Conservation (phyloP, 2,797 vertebrate genomes). For the Sebastes glaucus region DNA sequence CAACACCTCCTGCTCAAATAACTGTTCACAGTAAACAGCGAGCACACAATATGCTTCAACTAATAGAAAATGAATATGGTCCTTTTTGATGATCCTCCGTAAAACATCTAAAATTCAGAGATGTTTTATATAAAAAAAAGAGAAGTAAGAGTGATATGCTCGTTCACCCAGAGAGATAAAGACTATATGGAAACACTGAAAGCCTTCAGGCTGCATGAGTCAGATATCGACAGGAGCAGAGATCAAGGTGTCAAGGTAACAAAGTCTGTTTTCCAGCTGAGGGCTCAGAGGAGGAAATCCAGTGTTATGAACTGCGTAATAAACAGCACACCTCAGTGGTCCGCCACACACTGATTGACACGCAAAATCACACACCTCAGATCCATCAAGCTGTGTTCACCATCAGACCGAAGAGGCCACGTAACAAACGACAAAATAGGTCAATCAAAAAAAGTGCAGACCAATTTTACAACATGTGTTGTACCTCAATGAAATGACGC, state of each 20-base stretch:
- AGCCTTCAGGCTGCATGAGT: background rate
- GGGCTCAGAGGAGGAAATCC: constrained; percentile 42
- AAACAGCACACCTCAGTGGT: constrained; percentile 17
- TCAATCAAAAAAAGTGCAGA: background rate
- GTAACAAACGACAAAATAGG: background rate
- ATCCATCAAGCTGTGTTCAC: background rate
- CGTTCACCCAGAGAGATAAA: background rate
- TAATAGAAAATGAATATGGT: background rate
- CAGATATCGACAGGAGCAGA: background rate
- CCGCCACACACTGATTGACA: background rate
- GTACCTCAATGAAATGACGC: too few relatives aligned
- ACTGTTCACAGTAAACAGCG: background rate
- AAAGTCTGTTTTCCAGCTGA: background rate
- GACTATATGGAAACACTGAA: background rate
- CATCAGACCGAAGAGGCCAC: background rate
- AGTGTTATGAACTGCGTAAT: constrained; percentile 45
- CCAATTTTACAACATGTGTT: background rate
- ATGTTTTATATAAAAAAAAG: background rate
- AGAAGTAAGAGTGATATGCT: background rate
- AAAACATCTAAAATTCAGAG: background rate
- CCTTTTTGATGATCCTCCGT: background rate
- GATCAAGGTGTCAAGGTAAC: constrained; percentile 7
- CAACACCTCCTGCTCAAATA: background rate
- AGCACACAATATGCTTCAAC: too few relatives aligned
- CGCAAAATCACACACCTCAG: background rate